Evolutionary conservation across 2,888 invertebrate genomes (phyloP), one percentile per base, ranked within the genome.

Genomic region (Steinernema carpocapsae): DNA sequence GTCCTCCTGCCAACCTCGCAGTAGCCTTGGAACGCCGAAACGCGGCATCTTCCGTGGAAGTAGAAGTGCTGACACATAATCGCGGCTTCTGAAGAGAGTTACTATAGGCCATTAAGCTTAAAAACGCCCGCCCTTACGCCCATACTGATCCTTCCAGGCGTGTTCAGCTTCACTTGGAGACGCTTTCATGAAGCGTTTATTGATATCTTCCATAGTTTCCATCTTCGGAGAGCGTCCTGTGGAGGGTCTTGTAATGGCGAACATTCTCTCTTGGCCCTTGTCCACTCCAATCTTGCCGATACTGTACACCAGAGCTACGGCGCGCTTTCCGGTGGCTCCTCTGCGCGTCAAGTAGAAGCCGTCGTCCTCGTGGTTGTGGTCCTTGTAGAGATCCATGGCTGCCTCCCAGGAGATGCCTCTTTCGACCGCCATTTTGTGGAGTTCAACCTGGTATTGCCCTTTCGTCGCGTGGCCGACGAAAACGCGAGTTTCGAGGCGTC

Each of bases 1-100:
- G 93, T 92, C 70, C 97, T 91, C 78, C 95, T 90, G 0, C 99
- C 97, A 76, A 95, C 92, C 91, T 99, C 96, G 90, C 97, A 97
- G 82, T 64, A 29, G 17, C 89, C 88, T 86, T 91, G 91, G 45
- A 91, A 90, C 0, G 97, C 97, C 0, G 95, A 96, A 89, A 96
- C 96, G n/a, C 97, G 95, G 83, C 95, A 91, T 88, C 90, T 90
- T 4, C 90, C 85, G 71, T 88, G 88, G 84, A 87, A 90, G 76
- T 88, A 78, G 70, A 83, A 82, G 71, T 87, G 71, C 71, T 71
- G 71, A 32, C 19, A 64, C 3, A 1, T 6, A 2, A 7, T 2
- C 1, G 32, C 29, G 64, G 64, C 64, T 7, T 32, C 64, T 64
- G 32, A 26, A 64, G 12, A 64, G 4, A 10, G 37, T 37, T 37